Conservation (phyloP, 2,888 invertebrate genomes). For the Ichneumon xanthorius region DNA sequence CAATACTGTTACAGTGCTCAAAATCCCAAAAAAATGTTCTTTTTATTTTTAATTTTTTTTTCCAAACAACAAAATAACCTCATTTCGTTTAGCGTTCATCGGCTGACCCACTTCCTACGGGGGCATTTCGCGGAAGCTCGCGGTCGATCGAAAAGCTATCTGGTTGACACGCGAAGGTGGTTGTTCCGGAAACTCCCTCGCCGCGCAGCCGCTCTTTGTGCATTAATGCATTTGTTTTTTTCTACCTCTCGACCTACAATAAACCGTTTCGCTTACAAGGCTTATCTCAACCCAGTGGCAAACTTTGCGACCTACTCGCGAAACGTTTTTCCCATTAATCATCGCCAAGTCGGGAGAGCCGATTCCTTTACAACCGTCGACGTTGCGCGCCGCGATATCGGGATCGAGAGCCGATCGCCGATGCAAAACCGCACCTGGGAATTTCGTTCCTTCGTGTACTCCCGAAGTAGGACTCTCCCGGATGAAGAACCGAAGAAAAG, state of each 20-base stretch:
- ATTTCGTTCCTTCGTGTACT: slow-evolving; percentile 22
- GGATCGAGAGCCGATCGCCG: slow-evolving; percentile 6
- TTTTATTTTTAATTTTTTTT: not conserved
- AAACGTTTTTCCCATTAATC: slow-evolving; percentile 25
- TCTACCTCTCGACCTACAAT: not conserved
- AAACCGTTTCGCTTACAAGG: not conserved
- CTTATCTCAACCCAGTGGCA: not conserved
- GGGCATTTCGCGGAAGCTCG: slow-evolving; percentile 40
- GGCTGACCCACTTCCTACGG: slow-evolving; percentile 52
- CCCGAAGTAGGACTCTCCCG: slow-evolving; percentile 28
- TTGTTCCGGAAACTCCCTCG: slow-evolving; percentile 4
- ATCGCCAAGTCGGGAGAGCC: not conserved
- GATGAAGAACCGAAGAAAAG: slow-evolving; percentile 15
- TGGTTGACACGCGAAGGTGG: slow-evolving; percentile 41
- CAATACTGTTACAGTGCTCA: not conserved
- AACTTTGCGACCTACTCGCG: slow-evolving; percentile 17
- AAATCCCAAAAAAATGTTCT: not conserved
- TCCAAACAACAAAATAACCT: not conserved
- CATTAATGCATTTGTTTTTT: not conserved
- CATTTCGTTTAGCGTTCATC: slow-evolving; percentile 36
- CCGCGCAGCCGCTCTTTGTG: not conserved
- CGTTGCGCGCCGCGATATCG: not conserved
- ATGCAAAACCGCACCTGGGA: slow-evolving; percentile 26
- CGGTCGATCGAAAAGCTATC: slow-evolving; percentile 48
- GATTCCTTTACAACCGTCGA: not conserved